These are phyloP conservation scores for Troides aeacus DNA, from an alignment of 2,888 invertebrate species.

Conservation along the genomic window DNA sequence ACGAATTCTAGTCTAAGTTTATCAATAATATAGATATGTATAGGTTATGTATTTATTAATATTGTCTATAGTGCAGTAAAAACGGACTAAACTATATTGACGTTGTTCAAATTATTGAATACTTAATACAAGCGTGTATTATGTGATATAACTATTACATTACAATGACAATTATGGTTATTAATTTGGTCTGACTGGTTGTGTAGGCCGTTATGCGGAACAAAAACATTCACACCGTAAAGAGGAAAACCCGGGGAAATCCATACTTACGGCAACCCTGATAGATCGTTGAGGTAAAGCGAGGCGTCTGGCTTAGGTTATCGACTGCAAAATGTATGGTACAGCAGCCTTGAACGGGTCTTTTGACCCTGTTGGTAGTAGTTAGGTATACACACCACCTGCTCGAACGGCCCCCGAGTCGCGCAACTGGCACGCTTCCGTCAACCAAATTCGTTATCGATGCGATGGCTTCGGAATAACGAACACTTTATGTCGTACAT, in stretches of 20 bases:
- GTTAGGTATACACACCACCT: conserved; percentile 59
- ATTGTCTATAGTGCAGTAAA: no score
- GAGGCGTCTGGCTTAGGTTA: conserved; percentile 60
- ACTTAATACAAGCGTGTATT: no score
- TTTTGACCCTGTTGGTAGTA: conserved; percentile 64
- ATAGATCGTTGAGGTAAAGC: conserved; percentile 33
- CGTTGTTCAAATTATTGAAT: no score
- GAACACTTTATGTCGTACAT: conserved; percentile 6
- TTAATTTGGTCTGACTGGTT: conserved; percentile 9
- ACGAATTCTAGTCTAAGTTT: no score
- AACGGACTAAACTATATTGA: no score
- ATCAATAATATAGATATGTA: no score
- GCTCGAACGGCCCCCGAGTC: conserved; percentile 49
- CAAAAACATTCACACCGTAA: conserved; percentile 9
- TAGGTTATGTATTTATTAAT: no score
- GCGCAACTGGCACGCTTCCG: conserved; percentile 38
- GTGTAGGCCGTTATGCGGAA: not conserved
- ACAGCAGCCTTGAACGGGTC: conserved; percentile 66
- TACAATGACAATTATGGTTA: no score
- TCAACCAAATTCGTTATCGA: conserved; percentile 19
- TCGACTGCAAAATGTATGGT: conserved; percentile 61
- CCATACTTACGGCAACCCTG: conserved; percentile 15
- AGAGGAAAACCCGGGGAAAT: conserved; percentile 23
- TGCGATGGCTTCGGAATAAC: conserved; percentile 18
- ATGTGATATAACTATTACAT: no score